These are phyloP conservation scores for Oophaga pumilio DNA, from an alignment of 2,113 vertebrate species.

Conservation along the genomic window DNA sequence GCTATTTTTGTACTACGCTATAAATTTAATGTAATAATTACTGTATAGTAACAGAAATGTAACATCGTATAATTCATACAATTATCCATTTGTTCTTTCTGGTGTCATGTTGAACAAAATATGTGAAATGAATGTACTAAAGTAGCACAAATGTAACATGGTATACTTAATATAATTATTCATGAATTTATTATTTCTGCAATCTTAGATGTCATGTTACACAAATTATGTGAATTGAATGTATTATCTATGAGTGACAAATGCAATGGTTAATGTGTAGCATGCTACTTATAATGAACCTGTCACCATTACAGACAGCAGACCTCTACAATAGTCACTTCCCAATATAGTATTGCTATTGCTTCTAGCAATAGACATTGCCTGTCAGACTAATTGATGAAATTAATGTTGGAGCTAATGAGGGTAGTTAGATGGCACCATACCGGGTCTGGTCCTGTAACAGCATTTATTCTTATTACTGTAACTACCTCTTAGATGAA, in stretches of 20 bases:
- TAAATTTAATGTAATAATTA: not conserved
- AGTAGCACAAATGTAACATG: not conserved
- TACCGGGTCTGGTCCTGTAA: not conserved
- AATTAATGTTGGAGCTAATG: constrained; percentile 35
- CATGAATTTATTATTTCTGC: not conserved
- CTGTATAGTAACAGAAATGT: not conserved
- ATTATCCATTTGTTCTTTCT: not conserved
- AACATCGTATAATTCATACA: not conserved
- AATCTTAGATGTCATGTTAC: not conserved
- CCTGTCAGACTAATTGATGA: constrained; percentile 32
- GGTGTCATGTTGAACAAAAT: not conserved
- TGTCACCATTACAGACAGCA: not conserved
- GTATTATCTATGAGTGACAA: not conserved
- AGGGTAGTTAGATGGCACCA: constrained; percentile 40
- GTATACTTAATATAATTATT: not conserved
- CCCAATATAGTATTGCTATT: not conserved
- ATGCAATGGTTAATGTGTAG: not conserved
- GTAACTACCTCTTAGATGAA: constrained; percentile 11
- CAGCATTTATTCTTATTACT: constrained; percentile 17
- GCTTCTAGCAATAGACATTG: not conserved
- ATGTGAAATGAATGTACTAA: not conserved
- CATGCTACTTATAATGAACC: not conserved
- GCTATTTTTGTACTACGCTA: not conserved
- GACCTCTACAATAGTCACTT: not conserved
- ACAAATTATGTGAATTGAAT: not conserved